Base-by-base conservation (phyloP, 1,140 invertebrate genomes). In the Aphis gossypii region DNA sequence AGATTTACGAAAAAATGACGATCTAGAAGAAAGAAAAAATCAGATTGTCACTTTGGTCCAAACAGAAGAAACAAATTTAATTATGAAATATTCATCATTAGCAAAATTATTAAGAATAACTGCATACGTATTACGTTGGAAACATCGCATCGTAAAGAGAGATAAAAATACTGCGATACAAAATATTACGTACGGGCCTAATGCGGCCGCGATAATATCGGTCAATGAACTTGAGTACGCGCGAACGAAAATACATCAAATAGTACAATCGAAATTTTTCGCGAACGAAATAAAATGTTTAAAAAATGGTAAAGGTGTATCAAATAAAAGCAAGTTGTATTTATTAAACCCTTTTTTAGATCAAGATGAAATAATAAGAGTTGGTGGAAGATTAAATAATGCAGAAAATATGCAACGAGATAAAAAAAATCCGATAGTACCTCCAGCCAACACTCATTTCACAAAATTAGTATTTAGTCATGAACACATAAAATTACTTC, bases 381-480 rank as follows among this genome's bases (percentile, higher is more conserved):
- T 94, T 2, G 94, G 94, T 51, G 94, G 94, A 38, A 87, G 94
- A 21, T 90, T 94, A 60, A 35, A 93, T 21, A 86, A 94, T 46
- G 41, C 94, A 11, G 4, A 44, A 25, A 82, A 87, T n/a, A 48
- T 68, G 44, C 84, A 91, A 92, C 38, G n/a, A 5, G 76, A 94
- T 76, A 84, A 92, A 76, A 92, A 94, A 76, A 93, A 94, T 93
- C 94, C 94, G 38, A 94, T 94, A 84, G 92, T 94, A 35, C 68
- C 94, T 23, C 93, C 94, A 6, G 87, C 23, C n/a, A 60, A 94
- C 4, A 25, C 60, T 60, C 83, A 94, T 95, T 20, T 95, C 95
- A 95, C 95, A 94, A 94, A 94, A 93, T 68, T 95, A 30, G 88
- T 95, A 14, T 95, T 95, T 51, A 94, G 94, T 11, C 38, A 95